Conservation (phyloP, 2,888 invertebrate species). For the Atrina japonica region DNA sequence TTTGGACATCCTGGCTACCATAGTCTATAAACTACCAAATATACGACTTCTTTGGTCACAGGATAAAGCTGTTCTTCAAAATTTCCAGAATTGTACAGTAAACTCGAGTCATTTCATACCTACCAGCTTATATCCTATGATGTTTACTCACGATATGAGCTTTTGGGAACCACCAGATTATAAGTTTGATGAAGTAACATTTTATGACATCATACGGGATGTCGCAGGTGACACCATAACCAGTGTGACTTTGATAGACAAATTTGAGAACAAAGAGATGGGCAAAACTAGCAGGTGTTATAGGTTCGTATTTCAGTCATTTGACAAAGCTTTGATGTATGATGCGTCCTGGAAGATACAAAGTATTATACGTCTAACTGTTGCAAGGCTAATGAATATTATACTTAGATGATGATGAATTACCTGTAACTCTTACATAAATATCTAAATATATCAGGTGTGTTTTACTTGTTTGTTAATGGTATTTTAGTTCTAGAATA, state of each 20-base stretch:
- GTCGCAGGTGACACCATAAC: slow-evolving; percentile 66
- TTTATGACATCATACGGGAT: slow-evolving; percentile 61
- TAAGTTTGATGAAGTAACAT: slow-evolving; percentile 57
- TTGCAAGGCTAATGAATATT: too few relatives aligned
- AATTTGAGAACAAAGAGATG: slow-evolving; percentile 50
- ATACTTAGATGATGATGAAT: too few relatives aligned
- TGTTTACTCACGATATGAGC: slow-evolving; percentile 74
- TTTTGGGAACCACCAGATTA: slow-evolving; percentile 71
- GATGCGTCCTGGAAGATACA: slow-evolving; percentile 73
- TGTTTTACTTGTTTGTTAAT: too few relatives aligned
- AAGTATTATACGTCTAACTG: slow-evolving; percentile 68
- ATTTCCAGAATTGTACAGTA: slow-evolving; percentile 34
- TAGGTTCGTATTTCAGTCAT: slow-evolving; percentile 70
- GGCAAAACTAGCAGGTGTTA: slow-evolving; percentile 68
- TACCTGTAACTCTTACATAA: too few relatives aligned
- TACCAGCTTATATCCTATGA: slow-evolving; percentile 69
- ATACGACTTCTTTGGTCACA: slow-evolving; percentile 63
- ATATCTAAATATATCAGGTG: too few relatives aligned
- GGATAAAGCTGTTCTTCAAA: slow-evolving; percentile 47
- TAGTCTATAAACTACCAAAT: slow-evolving; percentile 48
- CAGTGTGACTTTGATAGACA: slow-evolving; percentile 64
- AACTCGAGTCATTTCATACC: slow-evolving; percentile 34
- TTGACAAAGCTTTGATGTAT: slow-evolving; percentile 69
- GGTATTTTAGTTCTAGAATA: too few relatives aligned
- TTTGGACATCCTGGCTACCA: slow-evolving; percentile 47